Evolutionary conservation across 2,888 invertebrate species (phyloP), one percentile per base, ranked within the genome.

Genomic region (Laspeyria flexula): DNA sequence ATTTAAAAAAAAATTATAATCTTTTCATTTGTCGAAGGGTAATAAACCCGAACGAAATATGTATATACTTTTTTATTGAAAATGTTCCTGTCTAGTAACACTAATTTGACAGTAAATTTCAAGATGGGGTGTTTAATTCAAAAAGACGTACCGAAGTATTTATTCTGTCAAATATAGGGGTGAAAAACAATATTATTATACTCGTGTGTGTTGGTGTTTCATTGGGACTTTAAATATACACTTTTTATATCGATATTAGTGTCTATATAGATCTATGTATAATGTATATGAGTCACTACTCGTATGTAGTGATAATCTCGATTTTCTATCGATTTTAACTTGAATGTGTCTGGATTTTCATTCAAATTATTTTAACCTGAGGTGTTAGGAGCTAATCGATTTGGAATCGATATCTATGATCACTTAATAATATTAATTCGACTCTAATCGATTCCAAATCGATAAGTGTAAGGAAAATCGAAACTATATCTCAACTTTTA

Each of bases 261-360:
- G 13, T 40, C 48, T 37, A 40, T 37, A 37, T 48, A 43, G 34
- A 41, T 38, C 21, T 34, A 15, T 34, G 27, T 43, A 35, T 15
- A 35, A 10, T 10, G 7, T 33, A 15, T 23, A 12, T 40, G 10
- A 11, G 10, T 41, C 3, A 7, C 25, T 25, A 21, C 5, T 2
- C 5, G 21, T 21, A 3, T 25, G 25, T 25, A 25, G 6, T 18
- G 25, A 33, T 21, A 12, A 3, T 43, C 21, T 33, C 12, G 13
- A 31, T 43, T 48, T 43, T 37, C 11, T 43, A 49, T 37, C 49
- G 25, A 43, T 43, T 33, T 49, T 25, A 23, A 25, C 21, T 37
- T 10, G 5, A 16, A 18, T 34, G 16, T 18, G 11, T 7, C 6
- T 33, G 13, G 30, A 30, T 30, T 27, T 3, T 25, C 25, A 25